A percentile compares a stretch with the other conserved stretches of the same genome.
Conservation (phyloP, 2,888 invertebrate genomes). For the Kuschelorhynchus macadamiae region DNA sequence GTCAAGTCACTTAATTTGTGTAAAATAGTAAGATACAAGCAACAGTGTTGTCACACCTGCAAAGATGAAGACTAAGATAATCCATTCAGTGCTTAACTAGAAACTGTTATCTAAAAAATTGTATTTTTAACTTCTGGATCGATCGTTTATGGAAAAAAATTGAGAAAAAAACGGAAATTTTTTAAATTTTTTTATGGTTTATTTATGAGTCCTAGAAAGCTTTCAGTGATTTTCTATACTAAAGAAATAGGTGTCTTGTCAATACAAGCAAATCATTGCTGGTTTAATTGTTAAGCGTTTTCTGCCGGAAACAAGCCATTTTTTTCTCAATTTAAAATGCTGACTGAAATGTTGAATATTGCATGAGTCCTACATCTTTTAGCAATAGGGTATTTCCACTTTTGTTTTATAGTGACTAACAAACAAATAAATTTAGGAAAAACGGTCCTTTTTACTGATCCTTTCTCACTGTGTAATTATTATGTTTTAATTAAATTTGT, state of each 20-base stretch:
- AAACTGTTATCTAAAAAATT: slow-evolving; percentile 17
- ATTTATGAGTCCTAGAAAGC: no score
- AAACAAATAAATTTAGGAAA: no score
- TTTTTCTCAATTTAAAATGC: no score
- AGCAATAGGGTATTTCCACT: slow-evolving; percentile 22
- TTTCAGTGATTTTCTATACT: no score
- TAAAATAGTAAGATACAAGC: slow-evolving; percentile 84
- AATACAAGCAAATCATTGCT: no score
- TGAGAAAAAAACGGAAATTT: not conserved
- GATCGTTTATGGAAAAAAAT: not conserved
- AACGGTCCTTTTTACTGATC: not conserved
- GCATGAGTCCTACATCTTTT: slow-evolving; percentile 16
- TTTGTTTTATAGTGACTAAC: not conserved
- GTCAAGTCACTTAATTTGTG: slow-evolving; percentile 92
- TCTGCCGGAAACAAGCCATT: no score
- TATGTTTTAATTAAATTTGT: slow-evolving; percentile 5
- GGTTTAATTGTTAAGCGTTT: no score
- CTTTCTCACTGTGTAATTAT: slow-evolving; percentile 4
- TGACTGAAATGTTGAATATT: slow-evolving; percentile 9
- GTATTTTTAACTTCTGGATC: not conserved
- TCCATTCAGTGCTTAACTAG: slow-evolving; percentile 12
- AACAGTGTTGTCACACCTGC: slow-evolving; percentile 92
- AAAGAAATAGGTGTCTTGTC: no score
- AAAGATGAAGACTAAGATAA: slow-evolving; percentile 51
- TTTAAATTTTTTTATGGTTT: not conserved